phyloP scores from a whole-genome alignment of 1,140 invertebrate genomes.

The Drosophila pallidifrons region DNA sequence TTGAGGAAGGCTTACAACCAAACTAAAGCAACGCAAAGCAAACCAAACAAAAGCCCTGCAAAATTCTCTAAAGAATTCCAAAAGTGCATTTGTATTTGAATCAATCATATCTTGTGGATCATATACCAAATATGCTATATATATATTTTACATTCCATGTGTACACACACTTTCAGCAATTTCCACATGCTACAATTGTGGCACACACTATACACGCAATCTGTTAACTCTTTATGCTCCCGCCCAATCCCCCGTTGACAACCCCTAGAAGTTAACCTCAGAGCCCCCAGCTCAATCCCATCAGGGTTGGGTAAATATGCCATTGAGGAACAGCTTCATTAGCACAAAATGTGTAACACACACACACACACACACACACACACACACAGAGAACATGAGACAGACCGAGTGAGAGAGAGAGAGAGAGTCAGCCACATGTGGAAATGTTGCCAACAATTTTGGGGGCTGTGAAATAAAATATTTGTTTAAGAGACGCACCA shows the following conservation, averaged over 20 bases:
- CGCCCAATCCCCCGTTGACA: background rate
- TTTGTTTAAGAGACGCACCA: constrained; percentile 25
- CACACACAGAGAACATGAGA: background rate
- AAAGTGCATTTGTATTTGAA: background rate
- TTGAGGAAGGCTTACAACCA: background rate
- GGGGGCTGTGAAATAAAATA: constrained; percentile 22
- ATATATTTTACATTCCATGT: background rate
- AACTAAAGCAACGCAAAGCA: background rate
- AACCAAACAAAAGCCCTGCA: background rate
- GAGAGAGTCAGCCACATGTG: constrained; percentile 3
- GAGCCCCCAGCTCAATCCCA: background rate
- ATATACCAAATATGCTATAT: constrained; percentile 2
- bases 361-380: constrained; percentile 7
- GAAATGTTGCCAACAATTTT: constrained; percentile 35
- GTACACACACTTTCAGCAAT: background rate
- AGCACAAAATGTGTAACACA: constrained; percentile 50
- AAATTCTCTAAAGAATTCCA: constrained; percentile 6
- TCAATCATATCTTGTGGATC: constrained; percentile 16
- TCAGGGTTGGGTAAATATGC: constrained; percentile 32
- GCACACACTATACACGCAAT: background rate
- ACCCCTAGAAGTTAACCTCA: background rate
- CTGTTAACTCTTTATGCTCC: background rate
- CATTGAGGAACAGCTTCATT: constrained; percentile 59
- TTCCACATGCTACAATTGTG: constrained; percentile 10
- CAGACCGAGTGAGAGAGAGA: background rate